Conservation (phyloP, 2,797 vertebrate genomes). For the Decapterus maruadsi region DNA sequence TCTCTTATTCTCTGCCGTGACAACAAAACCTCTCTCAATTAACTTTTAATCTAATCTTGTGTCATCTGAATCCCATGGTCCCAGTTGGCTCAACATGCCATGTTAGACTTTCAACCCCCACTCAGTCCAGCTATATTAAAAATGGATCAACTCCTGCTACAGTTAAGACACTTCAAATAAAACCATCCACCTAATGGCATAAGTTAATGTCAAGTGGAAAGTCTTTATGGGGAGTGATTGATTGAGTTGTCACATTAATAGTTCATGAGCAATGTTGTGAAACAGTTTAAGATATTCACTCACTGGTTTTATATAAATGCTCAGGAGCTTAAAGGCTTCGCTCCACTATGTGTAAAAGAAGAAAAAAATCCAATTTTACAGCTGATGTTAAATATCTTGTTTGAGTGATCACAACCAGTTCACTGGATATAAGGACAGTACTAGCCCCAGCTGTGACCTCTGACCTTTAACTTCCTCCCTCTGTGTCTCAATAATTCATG, state of each 20-base stretch:
- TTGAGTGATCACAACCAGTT: conserved; percentile 23
- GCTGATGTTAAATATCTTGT: conserved; percentile 21
- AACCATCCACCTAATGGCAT: conserved; percentile 31
- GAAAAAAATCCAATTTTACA: conserved; percentile 1
- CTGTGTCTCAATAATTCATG: conserved; percentile 15
- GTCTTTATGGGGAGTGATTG: conserved; percentile 53
- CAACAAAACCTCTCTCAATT: conserved; percentile 48
- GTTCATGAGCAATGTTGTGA: conserved; percentile 43
- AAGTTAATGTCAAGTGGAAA: conserved; percentile 50
- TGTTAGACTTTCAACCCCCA: conserved; percentile 37
- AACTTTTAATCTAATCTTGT: conserved; percentile 58
- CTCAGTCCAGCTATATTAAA: conserved; percentile 51
- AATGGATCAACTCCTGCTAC: conserved; percentile 50
- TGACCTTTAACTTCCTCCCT: conserved; percentile 8
- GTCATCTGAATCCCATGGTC: conserved; percentile 42
- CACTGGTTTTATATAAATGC: conserved; percentile 32
- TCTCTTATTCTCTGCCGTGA: conserved; percentile 21
- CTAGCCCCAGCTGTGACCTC: conserved; percentile 33
- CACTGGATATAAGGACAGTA: conserved; percentile 18
- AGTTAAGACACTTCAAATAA: conserved; percentile 59
- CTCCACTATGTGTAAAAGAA: conserved; percentile 1
- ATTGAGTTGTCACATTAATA: conserved; percentile 38
- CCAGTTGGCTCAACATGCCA: conserved; percentile 37
- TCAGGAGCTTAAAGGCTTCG: conserved; percentile 32
- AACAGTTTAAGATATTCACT: conserved; percentile 45